Percentiles rank a stretch among this genome's conserved stretches.
These are phyloP conservation scores for Chaetogeoica ovagalla DNA, from an alignment of 2,888 invertebrate species.

Conservation along the genomic window DNA sequence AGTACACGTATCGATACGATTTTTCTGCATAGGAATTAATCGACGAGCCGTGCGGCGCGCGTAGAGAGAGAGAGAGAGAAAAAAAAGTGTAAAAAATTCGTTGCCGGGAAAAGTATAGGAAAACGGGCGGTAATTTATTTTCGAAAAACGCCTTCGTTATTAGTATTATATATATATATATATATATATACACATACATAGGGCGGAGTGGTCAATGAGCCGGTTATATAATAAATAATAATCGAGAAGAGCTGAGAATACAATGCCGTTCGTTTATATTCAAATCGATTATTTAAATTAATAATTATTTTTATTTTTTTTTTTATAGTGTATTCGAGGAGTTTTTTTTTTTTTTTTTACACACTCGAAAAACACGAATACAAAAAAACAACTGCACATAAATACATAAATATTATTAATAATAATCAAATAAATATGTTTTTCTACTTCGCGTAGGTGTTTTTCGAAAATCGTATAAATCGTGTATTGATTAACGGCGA, in stretches of 20 bases:
- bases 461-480: too few species aligned
- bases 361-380: background rate
- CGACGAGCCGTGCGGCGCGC: background rate
- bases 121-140: too few species aligned
- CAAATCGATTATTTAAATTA: conserved; percentile 8
- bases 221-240: background rate
- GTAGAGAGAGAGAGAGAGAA: too few species aligned
- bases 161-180: too few species aligned
- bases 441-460: too few species aligned
- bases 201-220: background rate
- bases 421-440: background rate
- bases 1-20: background rate
- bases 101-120: background rate
- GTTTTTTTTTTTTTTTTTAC: background rate
- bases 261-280: conserved; percentile 8
- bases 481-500: too few species aligned
- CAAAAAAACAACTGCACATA: background rate
- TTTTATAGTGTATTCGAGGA: background rate
- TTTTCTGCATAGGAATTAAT: background rate
- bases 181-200: too few species aligned
- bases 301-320: background rate
- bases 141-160: too few species aligned
- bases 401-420: conserved; percentile 15
- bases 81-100: too few species aligned
- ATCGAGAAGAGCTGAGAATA: background rate